Evolutionary conservation across 2,888 invertebrate species (phyloP).

Genomic region (Thereva unica): DNA sequence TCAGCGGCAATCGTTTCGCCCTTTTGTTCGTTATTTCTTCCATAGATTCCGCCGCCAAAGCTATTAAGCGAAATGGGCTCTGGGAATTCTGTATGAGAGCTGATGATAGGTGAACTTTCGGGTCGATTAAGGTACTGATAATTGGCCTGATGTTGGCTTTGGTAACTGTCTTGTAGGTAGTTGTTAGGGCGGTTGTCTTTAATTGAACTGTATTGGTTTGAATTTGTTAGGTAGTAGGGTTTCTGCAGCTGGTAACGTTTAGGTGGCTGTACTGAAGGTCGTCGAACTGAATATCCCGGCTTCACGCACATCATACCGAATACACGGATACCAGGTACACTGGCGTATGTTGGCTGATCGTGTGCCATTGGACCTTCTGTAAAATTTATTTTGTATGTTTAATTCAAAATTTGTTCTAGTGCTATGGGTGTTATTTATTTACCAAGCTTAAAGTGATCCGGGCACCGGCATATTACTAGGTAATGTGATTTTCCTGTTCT

Average conservation of each 20-base stretch:
- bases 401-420: not conserved
- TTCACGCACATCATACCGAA: constrained; percentile 93
- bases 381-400: constrained; percentile 18
- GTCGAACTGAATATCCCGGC: constrained; percentile 58
- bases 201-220: constrained; percentile 33
- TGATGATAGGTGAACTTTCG: constrained; percentile 49
- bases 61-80: constrained; percentile 52
- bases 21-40: constrained; percentile 55
- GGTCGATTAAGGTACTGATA: constrained; percentile 57
- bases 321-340: constrained; percentile 89
- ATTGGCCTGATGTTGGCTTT: constrained; percentile 50
- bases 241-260: constrained; percentile 57
- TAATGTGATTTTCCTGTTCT: constrained; percentile 93
- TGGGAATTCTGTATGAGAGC: constrained; percentile 48
- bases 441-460: constrained; percentile 83
- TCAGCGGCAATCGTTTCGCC: constrained; percentile 54
- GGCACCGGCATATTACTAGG: constrained; percentile 88
- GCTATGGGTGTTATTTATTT: constrained; percentile 49
- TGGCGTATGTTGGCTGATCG: constrained; percentile 91
- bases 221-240: constrained; percentile 54
- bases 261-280: constrained; percentile 55
- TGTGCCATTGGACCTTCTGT: constrained; percentile 92
- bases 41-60: constrained; percentile 52
- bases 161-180: constrained; percentile 46
- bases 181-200: constrained; percentile 26